Base-by-base conservation (phyloP, 2,888 invertebrate genomes). In the Heteromyza rotundicornis region DNA sequence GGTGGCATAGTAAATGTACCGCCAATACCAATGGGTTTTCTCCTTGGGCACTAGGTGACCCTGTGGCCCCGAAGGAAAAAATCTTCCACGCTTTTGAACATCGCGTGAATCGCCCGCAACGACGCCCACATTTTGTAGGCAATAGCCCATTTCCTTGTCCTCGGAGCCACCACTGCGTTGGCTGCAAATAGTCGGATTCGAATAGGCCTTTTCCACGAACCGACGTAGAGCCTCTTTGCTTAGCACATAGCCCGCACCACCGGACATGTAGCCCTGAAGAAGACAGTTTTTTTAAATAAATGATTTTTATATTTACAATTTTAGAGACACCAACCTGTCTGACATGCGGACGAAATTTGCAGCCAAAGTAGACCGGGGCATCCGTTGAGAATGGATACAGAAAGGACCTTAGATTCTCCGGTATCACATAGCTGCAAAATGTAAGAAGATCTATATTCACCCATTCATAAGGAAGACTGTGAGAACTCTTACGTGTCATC, bases 401-500 rank as follows among this genome's bases (percentile, higher is more conserved):
- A 89, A 97, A 91, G 74, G 91, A 92, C 10, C 98, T 87, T 8
- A 99, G 85, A 83, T 99, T 99, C 84, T 99, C 98, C 60, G 98
- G 88, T 24, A 99, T 87, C 5, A 97, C 94, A 82, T 95, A 98
- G 32, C 93, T 94, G 80, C 20, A 22, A 51, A 27, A 32, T 24
- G 12, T 22, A 12, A 14, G 2, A 47, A 49, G 32, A 32, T 32
- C 7, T 5, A 32, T 32, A 12, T n/a, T n/a, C n/a, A n/a, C n/a
- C n/a, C n/a, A n/a, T n/a, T n/a, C 5, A 32, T 32, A 12, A 5
- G 5, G 2, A 14, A 59, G 40, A 19, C 23, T n/a, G n/a, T n/a
- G n/a, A n/a, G n/a, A n/a, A n/a, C 1, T 1, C 95, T 95, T 80
- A 98, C 96, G 98, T 97, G 79, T 98, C 98, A 83, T 98, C 98